phyloP scores from a whole-genome alignment of 2,113 vertebrate species.

The Larimichthys crocea region DNA sequence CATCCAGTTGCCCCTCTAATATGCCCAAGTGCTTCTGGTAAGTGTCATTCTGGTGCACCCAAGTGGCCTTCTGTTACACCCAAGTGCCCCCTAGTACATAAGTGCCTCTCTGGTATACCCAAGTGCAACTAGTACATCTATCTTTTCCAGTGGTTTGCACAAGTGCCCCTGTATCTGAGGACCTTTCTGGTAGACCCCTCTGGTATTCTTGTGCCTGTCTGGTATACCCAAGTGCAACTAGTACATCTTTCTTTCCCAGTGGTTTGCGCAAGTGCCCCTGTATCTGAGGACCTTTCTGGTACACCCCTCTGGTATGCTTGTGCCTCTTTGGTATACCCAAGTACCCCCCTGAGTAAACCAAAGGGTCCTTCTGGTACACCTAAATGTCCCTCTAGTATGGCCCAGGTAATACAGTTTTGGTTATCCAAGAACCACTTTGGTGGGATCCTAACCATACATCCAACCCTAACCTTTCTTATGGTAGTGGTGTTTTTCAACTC shows the following conservation, averaged over 20 bases:
- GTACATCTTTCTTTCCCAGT: no score
- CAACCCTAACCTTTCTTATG: background rate
- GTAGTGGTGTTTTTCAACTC: slow-evolving; percentile 27
- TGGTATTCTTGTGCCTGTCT: no score
- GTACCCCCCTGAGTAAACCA: no score
- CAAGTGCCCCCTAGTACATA: background rate
- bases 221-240: background rate
- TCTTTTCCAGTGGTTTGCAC: no score
- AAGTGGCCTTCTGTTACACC: background rate
- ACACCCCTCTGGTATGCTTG: background rate
- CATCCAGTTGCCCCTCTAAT: no score
- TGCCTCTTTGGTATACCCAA: background rate
- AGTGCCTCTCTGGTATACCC: background rate
- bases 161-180: no score
- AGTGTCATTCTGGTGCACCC: background rate
- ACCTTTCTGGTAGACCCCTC: background rate
- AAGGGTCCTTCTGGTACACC: no score
- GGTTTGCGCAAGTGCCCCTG: no score
- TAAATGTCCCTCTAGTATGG: background rate
- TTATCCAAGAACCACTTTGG: background rate
- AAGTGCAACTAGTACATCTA: background rate
- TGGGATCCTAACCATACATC: background rate
- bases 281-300: no score
- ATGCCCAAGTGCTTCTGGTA: background rate
- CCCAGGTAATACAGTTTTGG: background rate